A percentile compares a stretch with the other conserved stretches of the same genome.
Evolutionary conservation across 2,888 invertebrate species (phyloP).

Genomic region (Tipula helvola): DNA sequence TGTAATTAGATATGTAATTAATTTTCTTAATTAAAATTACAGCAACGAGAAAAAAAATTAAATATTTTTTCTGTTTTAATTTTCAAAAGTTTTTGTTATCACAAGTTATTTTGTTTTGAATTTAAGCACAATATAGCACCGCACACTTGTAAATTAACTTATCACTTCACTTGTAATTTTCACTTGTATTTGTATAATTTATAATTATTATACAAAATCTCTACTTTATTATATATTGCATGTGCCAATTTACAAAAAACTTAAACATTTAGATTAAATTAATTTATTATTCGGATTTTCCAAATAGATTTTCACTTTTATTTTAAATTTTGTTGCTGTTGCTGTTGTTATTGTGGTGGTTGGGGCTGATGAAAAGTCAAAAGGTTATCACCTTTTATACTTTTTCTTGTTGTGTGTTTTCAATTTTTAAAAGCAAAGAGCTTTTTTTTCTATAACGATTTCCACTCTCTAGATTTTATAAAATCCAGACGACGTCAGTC

Average conservation of each 20-base stretch:
- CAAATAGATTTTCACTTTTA: neutral
- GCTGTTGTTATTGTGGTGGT: neutral
- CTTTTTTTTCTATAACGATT: neutral
- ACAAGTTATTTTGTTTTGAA: neutral
- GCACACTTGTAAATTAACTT: neutral
- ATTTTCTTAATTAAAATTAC: neutral
- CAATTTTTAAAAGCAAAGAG: neutral
- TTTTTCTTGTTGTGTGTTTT: neutral
- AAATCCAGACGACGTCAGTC: neutral
- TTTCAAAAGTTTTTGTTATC: neutral
- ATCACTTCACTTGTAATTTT: neutral
- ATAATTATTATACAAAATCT: neutral
- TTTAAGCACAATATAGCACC: neutral
- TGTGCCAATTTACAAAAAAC: conserved; percentile 11
- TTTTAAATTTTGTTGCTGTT: neutral
- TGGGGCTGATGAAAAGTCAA: neutral
- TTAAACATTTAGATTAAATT: conserved; percentile 12
- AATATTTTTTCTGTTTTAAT: neutral
- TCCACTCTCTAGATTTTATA: neutral
- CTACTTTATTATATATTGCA: conserved; percentile 13
- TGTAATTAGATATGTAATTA: conserved; percentile 14
- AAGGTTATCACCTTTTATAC: conserved; percentile 4
- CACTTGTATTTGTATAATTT: neutral
- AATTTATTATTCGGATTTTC: neutral
- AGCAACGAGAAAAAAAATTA: neutral